Evolutionary conservation across 2,113 vertebrate species (phyloP), one percentile per base, ranked within the genome.

Genomic region (Dendrocopos noguchii): DNA sequence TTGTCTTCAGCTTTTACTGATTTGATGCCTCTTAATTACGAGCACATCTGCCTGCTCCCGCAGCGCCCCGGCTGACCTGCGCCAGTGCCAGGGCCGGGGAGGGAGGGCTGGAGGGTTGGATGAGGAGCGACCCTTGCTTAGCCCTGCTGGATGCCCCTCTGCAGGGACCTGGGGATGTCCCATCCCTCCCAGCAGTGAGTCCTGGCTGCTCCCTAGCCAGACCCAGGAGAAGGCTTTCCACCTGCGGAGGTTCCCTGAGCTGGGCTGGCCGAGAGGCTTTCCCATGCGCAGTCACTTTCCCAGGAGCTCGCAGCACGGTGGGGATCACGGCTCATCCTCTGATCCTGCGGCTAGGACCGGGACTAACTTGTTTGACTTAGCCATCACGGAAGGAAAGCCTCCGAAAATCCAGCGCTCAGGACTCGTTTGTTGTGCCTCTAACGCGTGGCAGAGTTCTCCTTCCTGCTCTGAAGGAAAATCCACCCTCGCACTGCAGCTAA

Each of bases 1-100:
- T 94, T 90, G 89, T 94, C 87, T 94, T 83, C 82, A 50, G 68
- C 93, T 89, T 92, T 78, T 63, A 93, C 79, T 50, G 89, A 68
- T 29, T 79, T 5, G 53, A 61, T 64, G 88, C 56, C 79, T 81
- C 88, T 39, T 94, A 79, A 93, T 96, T 88, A 93, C 1, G 1
- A 18, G 57, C 53, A 36, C 90, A 82, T 94, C 91, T 84, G 92
- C 25, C 87, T 2, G 20, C 71, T 67, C 80, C 94, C 6, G 10
- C 8, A 3, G 39, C 4, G 6, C 68, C 75, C 56, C 3, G 4
- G 12, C 16, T 52, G 83, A 90, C 52, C 90, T 4, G 6, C 1
- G 15, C 47, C 1, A 1, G 52, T 4, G 7, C 27, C 39, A 1
- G 1, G 84, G 50, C 80, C 52, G 33, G 42, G 50, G 59, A 52